A percentile compares a stretch with the other conserved stretches of the same genome.
These are phyloP conservation scores for Caenorhabditis japonica DNA, from an alignment of 2,888 invertebrate species.

Conservation along the genomic window DNA sequence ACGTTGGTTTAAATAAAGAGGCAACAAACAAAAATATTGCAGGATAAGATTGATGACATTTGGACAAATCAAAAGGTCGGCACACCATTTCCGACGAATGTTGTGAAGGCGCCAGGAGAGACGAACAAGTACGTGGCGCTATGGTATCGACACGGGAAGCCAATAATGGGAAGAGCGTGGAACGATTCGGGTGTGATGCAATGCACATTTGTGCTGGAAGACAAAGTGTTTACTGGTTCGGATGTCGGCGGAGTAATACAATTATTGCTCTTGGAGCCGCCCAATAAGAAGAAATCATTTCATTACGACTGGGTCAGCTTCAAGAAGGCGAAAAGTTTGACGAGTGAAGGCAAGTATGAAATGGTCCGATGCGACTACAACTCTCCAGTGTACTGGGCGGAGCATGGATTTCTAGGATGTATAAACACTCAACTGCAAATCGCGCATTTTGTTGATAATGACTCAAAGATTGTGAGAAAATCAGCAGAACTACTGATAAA, in stretches of 20 bases:
- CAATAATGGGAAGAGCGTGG: conserved; percentile 58
- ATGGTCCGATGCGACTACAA: conserved; percentile 51
- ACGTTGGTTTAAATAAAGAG: too few relatives aligned
- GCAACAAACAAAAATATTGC: not conserved
- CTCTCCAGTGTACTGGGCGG: conserved; percentile 50
- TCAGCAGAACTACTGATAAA: not conserved
- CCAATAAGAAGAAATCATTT: conserved; percentile 34
- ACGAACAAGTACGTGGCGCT: conserved; percentile 58
- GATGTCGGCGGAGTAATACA: conserved; percentile 60
- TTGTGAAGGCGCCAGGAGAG: conserved; percentile 49
- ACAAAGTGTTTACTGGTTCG: conserved; percentile 39
- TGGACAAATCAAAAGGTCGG: conserved; percentile 58
- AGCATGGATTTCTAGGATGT: conserved; percentile 44
- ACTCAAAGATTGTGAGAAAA: conserved; percentile 4
- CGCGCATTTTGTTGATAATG: conserved; percentile 44
- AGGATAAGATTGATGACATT: conserved; percentile 50
- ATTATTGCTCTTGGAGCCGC: conserved; percentile 38
- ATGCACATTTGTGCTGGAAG: conserved; percentile 50
- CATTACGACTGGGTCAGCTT: conserved; percentile 55
- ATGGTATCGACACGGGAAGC: conserved; percentile 58
- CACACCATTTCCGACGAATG: conserved; percentile 51
- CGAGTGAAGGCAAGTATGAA: conserved; percentile 30
- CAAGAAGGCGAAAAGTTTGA: conserved; percentile 39
- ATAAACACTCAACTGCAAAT: conserved; percentile 24
- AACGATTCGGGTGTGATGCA: conserved; percentile 58